Evolutionary conservation across 2,888 invertebrate species (phyloP).

Genomic region (Epinotia nisella): DNA sequence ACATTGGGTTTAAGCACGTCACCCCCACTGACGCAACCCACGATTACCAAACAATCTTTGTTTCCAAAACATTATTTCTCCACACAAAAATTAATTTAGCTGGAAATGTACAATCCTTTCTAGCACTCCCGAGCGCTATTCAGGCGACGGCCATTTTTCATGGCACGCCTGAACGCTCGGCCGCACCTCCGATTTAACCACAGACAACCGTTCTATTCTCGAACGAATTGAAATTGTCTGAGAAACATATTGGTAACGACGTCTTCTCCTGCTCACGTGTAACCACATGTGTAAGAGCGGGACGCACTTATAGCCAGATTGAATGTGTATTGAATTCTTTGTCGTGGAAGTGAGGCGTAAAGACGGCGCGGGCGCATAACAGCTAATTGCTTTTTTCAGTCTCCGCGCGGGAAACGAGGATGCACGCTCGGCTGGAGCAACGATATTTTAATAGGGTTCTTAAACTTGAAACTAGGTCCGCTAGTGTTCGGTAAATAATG

Average conservation of each 20-base stretch:
- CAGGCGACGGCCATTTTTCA: constrained; percentile 74
- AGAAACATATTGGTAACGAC: not conserved
- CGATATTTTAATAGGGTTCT: constrained; percentile 42
- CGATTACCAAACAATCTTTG: constrained; percentile 1
- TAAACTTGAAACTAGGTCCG: constrained; percentile 16
- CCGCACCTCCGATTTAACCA: constrained; percentile 55
- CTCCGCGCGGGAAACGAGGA: constrained; percentile 43
- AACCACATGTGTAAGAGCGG: not conserved
- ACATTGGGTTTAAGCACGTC: not conserved
- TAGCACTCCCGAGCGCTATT: not conserved
- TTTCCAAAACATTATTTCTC: constrained; percentile 15
- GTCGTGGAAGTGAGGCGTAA: not conserved
- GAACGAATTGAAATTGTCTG: not conserved
- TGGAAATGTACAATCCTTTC: constrained; percentile 12
- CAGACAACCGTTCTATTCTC: constrained; percentile 26
- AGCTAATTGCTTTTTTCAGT: constrained; percentile 80
- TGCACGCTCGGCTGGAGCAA: constrained; percentile 45
- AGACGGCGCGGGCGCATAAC: constrained; percentile 60
- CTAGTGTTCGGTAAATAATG: not conserved
- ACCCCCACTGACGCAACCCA: not conserved
- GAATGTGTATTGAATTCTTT: constrained; percentile 4
- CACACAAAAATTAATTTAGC: not conserved
- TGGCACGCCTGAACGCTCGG: constrained; percentile 77
- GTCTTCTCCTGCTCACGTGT: not conserved
- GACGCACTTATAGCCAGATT: not conserved